Evolutionary conservation across 2,797 vertebrate species (phyloP).

Genomic region (Neosilurus hyrtlii): DNA sequence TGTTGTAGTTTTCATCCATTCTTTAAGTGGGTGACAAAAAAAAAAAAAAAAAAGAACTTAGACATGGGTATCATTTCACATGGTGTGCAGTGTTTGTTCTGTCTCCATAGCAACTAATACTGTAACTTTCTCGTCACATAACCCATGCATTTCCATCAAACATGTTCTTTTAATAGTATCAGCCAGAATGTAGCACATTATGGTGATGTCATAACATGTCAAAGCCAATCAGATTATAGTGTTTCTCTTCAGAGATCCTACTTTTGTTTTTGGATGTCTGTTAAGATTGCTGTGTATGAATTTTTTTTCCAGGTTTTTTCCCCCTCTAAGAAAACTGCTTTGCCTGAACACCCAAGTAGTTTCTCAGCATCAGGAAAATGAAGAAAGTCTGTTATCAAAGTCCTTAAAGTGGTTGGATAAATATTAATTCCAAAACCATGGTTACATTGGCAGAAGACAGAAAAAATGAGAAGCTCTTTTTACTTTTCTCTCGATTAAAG

Average conservation of each 20-base stretch:
- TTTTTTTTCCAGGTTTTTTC: background rate
- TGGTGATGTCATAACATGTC: background rate
- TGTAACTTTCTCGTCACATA: background rate
- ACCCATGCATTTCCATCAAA: background rate
- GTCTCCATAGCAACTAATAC: constrained; percentile 6
- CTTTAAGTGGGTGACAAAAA: constrained; percentile 57
- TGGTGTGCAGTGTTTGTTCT: background rate
- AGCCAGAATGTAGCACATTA: background rate
- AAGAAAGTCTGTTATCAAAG: constrained; percentile 50
- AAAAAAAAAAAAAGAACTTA: background rate
- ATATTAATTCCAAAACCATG: constrained; percentile 56
- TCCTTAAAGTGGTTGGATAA: constrained; percentile 48
- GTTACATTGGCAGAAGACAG: constrained; percentile 46
- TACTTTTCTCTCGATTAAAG: constrained; percentile 39
- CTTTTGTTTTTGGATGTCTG: background rate
- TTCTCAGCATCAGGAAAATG: constrained; percentile 25
- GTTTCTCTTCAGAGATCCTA: background rate
- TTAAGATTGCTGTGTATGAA: background rate
- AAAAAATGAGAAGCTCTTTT: constrained; percentile 39
- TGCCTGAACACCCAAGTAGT: constrained; percentile 12
- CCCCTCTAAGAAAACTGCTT: background rate
- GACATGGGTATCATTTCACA: background rate
- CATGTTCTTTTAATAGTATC: background rate
- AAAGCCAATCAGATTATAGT: background rate
- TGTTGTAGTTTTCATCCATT: constrained; percentile 84